A percentile compares a stretch with the other conserved stretches of the same genome.
phyloP scores from a whole-genome alignment of 1,140 invertebrate species.

The Micrasema minimum region DNA sequence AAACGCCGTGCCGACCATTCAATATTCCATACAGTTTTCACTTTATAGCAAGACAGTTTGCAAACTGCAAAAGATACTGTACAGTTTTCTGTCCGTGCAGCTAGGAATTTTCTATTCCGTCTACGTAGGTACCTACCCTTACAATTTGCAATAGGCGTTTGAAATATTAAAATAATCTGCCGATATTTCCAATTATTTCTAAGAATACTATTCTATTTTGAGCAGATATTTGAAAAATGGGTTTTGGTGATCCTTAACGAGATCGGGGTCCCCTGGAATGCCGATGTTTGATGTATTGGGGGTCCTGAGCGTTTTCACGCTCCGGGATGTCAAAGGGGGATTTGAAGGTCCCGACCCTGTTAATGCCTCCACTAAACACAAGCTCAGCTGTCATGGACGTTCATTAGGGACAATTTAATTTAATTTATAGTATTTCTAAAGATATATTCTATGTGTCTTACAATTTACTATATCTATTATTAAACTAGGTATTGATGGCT shows the following conservation, averaged over 20 bases:
- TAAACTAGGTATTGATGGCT: no score
- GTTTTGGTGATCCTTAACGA: background rate
- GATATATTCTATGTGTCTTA: no score
- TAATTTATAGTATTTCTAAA: slow-evolving; percentile 40
- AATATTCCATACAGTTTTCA: no score
- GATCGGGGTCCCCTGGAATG: background rate
- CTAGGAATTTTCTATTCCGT: no score
- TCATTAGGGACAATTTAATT: slow-evolving; percentile 48
- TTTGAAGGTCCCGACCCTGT: slow-evolving; percentile 32
- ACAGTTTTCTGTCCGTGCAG: no score
- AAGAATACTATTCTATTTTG: slow-evolving; percentile 2
- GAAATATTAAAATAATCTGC: no score
- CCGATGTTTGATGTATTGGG: slow-evolving; percentile 13
- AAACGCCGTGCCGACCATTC: no score
- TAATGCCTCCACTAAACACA: slow-evolving; percentile 1
- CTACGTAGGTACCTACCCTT: background rate
- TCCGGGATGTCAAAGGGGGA: slow-evolving; percentile 39
- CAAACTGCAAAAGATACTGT: no score
- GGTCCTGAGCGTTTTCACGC: slow-evolving; percentile 22
- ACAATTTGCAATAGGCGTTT: background rate
- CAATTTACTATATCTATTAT: no score
- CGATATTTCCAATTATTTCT: background rate
- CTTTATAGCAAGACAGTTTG: no score
- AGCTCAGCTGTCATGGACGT: slow-evolving; percentile 29
- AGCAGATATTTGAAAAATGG: slow-evolving; percentile 14